Evolutionary conservation across 2,797 vertebrate genomes (phyloP).

Genomic region (Etheostoma nigrum): DNA sequence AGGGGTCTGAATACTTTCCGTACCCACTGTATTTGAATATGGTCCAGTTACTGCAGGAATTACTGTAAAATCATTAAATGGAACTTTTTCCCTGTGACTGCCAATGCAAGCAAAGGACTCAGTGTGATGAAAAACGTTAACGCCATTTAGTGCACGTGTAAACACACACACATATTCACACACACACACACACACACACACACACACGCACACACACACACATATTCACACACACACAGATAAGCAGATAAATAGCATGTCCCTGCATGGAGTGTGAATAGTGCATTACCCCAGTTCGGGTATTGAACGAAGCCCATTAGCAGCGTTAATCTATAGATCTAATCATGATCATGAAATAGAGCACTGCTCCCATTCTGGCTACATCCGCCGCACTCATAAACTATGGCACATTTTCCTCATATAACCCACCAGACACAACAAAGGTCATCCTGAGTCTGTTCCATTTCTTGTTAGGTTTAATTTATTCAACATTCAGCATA

Average conservation of each 20-base stretch:
- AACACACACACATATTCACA: neutral
- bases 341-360: slow-evolving; percentile 64
- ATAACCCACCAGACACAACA: slow-evolving; percentile 32
- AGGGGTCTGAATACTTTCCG: no score
- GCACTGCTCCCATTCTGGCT: slow-evolving; percentile 42
- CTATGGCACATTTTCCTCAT: slow-evolving; percentile 45
- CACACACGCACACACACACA: neutral
- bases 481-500: slow-evolving; percentile 25
- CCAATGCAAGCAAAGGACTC: slow-evolving; percentile 15
- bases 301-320: slow-evolving; percentile 71
- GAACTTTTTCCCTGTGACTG: slow-evolving; percentile 1
- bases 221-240: neutral
- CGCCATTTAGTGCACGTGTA: neutral
- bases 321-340: slow-evolving; percentile 69
- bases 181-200: neutral
- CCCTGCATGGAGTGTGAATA: slow-evolving; percentile 30
- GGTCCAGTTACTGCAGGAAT: slow-evolving; percentile 24
- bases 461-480: slow-evolving; percentile 44
- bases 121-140: slow-evolving; percentile 31
- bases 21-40: slow-evolving; percentile 11
- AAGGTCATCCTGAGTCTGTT: slow-evolving; percentile 29
- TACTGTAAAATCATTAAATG: slow-evolving; percentile 31
- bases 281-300: slow-evolving; percentile 73
- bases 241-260: slow-evolving; percentile 12
- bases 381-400: slow-evolving; percentile 44